A percentile compares a stretch with the other conserved stretches of the same genome.
phyloP scores from a whole-genome alignment of 2,888 invertebrate genomes.

The Theretra japonica region DNA sequence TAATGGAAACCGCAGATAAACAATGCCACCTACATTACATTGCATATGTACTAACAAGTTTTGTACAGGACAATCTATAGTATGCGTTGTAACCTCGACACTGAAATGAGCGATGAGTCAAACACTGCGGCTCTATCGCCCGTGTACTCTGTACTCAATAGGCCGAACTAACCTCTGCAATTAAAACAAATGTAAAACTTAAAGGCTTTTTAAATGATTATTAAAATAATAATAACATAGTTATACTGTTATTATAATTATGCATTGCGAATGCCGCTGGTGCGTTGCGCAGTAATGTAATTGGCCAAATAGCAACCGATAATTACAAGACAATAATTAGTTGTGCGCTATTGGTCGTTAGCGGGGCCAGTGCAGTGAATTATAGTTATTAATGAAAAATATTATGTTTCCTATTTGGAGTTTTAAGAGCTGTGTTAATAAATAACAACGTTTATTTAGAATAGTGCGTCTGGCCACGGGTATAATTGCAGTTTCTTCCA shows the following conservation, averaged over 20 bases:
- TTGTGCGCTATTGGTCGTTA: constrained; percentile 10
- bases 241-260: neutral
- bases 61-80: constrained; percentile 4
- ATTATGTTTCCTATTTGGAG: constrained; percentile 3
- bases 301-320: constrained; percentile 15
- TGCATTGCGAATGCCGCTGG: neutral
- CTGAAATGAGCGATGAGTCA: constrained; percentile 21
- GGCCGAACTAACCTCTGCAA: neutral
- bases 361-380: neutral
- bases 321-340: constrained; percentile 1
- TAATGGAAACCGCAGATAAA: constrained; percentile 1
- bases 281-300: constrained; percentile 9
- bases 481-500: neutral
- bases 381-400: constrained; percentile 20
- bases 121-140: neutral
- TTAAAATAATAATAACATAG: neutral
- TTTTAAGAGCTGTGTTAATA: neutral
- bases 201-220: neutral
- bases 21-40: neutral
- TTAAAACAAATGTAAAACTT: neutral
- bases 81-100: constrained; percentile 14
- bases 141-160: too few species aligned
- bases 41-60: neutral
- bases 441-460: neutral
- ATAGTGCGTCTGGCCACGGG: neutral